Base-by-base conservation (phyloP, 2,888 invertebrate species). In the Pristionchus maxplancki region DNA sequence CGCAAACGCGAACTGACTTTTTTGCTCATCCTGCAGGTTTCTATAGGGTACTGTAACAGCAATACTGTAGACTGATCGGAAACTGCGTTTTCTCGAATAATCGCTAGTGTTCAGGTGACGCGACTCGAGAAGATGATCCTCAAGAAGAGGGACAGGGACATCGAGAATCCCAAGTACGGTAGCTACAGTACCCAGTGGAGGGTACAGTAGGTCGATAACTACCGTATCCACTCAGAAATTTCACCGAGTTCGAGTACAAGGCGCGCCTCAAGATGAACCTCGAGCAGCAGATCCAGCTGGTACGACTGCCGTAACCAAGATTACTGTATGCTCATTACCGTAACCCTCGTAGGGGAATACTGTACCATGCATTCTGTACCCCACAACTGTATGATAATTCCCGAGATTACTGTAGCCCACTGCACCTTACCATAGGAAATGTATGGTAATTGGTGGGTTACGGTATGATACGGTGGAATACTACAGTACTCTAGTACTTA, bases 201-300 rank as follows among this genome's bases (percentile, higher is more conserved):
- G 24, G 20, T 34, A 74, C 74, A 20, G 74, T 40, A 74, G 24
- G 6, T 67, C n/a, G 67, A 34, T 67, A 1, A 17, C 3, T 31
- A 67, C 11, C 34, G 67, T 34, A 67, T 31, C 17, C 31, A 8
- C 34, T 78, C 82, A 82, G 82, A 31, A 82, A 82, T 50, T 82
- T 82, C 82, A 82, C 82, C 50, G 82, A 82, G 50, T 82, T 82
- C 82, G 82, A 82, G 82, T 50, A 50, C 28, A 82, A 82, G 82
- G 50, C 48, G 48, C 82, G 82, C 15, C 82, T 82, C 37, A 48
- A 50, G 50, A 50, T 48, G 48, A 48, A 82, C 48, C 50, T 82
- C 31, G 48, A 50, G 40, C 82, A 82, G 50, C 82, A 82, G 31
- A 13, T 82, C 82, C 34, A 48, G 28, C 50, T 82, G 82, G 82